These are phyloP conservation scores for Caenorhabditis sinica DNA, from an alignment of 2,888 invertebrate genomes.

Conservation along the genomic window DNA sequence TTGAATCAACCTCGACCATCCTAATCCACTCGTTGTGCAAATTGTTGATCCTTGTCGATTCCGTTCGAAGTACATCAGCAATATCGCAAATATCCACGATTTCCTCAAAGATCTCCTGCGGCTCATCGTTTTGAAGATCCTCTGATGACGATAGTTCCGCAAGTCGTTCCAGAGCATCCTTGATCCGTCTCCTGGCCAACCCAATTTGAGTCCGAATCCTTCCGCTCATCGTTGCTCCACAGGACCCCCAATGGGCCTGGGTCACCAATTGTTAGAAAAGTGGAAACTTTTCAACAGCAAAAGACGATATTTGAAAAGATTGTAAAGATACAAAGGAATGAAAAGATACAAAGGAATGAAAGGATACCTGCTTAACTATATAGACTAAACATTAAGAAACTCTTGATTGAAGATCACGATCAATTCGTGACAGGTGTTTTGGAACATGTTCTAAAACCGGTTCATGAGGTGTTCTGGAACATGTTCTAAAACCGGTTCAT, in stretches of 20 bases:
- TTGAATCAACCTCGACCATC: background rate
- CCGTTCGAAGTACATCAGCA: background rate
- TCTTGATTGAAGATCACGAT: no score
- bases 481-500: no score
- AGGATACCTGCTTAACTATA: no score
- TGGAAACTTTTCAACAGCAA: no score
- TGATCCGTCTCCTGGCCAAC: background rate
- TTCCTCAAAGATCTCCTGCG: background rate
- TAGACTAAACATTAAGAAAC: no score
- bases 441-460: no score
- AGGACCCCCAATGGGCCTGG: background rate
- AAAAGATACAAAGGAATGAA: no score
- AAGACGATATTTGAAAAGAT: no score
- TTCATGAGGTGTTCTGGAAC: no score
- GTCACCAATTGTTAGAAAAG: constrained; percentile 2
- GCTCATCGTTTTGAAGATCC: background rate
- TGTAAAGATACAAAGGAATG: no score
- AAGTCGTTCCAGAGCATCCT: background rate
- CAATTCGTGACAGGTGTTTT: no score
- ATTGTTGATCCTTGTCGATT: background rate
- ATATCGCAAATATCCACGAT: background rate
- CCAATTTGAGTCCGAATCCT: background rate
- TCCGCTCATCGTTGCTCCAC: constrained; percentile 1
- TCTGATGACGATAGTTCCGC: background rate
- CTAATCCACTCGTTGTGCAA: background rate